Evolutionary conservation across 2,888 invertebrate genomes (phyloP).

Genomic region (Chloroclystis v-ata): DNA sequence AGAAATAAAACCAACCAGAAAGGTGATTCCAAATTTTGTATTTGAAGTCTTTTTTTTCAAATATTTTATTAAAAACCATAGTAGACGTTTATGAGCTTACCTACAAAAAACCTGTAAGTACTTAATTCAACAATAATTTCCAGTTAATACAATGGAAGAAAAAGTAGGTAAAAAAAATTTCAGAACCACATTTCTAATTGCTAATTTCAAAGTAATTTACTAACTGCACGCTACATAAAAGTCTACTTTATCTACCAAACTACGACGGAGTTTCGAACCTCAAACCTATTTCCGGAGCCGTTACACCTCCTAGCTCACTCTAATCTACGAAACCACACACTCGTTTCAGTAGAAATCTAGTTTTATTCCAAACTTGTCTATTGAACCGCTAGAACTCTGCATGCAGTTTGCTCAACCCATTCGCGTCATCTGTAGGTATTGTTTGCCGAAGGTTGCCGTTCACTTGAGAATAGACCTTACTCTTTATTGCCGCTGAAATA

Average conservation of each 20-base stretch:
- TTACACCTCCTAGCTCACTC: constrained; percentile 1
- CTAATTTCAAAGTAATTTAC: constrained; percentile 6
- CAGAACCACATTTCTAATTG: neutral
- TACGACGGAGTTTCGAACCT: constrained; percentile 2
- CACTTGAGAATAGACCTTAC: constrained; percentile 6
- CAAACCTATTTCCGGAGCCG: constrained; percentile 4
- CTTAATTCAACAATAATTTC: no score
- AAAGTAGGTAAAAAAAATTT: no score
- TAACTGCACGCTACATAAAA: constrained; percentile 4
- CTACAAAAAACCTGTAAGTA: no score
- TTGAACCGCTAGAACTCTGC: constrained; percentile 13
- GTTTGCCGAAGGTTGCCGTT: constrained; percentile 3
- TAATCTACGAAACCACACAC: constrained; percentile 13
- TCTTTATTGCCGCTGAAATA: constrained; percentile 4
- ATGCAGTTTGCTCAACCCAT: constrained; percentile 3
- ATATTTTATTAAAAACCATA: no score
- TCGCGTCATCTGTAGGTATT: constrained; percentile 2
- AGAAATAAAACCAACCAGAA: no score
- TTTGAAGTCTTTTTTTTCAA: no score
- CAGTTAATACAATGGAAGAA: no score
- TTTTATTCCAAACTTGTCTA: constrained; percentile 21
- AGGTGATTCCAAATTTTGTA: no score
- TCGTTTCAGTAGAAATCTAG: constrained; percentile 11
- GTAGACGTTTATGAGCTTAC: no score
- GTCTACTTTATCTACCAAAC: neutral